Evolutionary conservation across 2,888 invertebrate genomes (phyloP).

Genomic region (Trissolcus japonicus): DNA sequence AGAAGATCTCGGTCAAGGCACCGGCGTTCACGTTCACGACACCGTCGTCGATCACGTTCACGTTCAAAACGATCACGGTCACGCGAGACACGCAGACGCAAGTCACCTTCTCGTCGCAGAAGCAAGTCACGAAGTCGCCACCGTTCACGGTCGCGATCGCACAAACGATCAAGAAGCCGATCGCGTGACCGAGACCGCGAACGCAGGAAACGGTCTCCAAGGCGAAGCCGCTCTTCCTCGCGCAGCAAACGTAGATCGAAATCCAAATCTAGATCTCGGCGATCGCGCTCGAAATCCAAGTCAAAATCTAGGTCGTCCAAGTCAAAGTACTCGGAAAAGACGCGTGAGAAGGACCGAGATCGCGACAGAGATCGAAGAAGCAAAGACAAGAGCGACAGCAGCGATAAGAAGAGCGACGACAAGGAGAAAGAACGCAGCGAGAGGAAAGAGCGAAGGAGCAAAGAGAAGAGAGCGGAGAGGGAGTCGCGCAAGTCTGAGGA

Average conservation of each 20-base stretch:
- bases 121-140: constrained; percentile 73
- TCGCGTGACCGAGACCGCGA: constrained; percentile 51
- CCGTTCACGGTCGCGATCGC: constrained; percentile 76
- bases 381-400: constrained; percentile 70
- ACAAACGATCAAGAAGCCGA: constrained; percentile 68
- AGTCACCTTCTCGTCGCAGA: constrained; percentile 72
- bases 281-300: constrained; percentile 77
- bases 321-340: constrained; percentile 74
- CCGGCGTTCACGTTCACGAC: constrained; percentile 73
- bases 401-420: constrained; percentile 73
- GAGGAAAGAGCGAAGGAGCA: constrained; percentile 65
- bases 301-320: constrained; percentile 75
- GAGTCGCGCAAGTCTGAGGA: constrained; percentile 63
- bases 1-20: constrained; percentile 72
- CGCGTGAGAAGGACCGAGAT: constrained; percentile 64
- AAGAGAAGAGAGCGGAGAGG: constrained; percentile 67
- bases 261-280: constrained; percentile 76
- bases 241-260: constrained; percentile 79
- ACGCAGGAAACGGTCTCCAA: constrained; percentile 67
- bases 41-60: constrained; percentile 79
- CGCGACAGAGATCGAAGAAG: constrained; percentile 63
- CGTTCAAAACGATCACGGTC: constrained; percentile 75
- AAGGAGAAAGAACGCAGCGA: constrained; percentile 66
- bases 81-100: constrained; percentile 68
- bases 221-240: constrained; percentile 74